These are phyloP conservation scores for Muschampia plurimacula DNA, from an alignment of 2,888 invertebrate genomes.

Conservation along the genomic window DNA sequence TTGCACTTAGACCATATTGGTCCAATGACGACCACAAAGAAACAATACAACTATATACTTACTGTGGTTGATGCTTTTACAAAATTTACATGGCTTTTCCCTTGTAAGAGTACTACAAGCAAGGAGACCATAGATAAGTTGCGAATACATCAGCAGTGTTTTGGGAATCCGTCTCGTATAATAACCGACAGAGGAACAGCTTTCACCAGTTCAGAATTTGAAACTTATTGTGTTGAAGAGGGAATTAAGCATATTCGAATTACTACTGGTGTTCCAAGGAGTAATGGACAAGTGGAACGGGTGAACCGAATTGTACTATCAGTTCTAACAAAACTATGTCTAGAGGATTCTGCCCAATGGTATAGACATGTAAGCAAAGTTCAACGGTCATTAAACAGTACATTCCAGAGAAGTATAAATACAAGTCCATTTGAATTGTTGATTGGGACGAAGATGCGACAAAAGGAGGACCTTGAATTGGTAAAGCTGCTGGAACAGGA, in stretches of 20 bases:
- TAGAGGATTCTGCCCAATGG: neutral
- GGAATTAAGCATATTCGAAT: neutral
- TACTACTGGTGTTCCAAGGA: neutral
- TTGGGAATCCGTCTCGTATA: neutral
- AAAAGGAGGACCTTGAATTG: neutral
- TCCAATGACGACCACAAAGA: neutral
- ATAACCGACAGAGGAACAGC: neutral
- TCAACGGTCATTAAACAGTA: neutral
- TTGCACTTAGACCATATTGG: neutral
- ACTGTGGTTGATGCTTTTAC: neutral
- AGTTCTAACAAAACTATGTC: neutral
- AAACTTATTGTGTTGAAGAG: neutral
- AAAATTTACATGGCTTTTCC: neutral
- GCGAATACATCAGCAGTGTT: neutral
- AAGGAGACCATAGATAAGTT: neutral
- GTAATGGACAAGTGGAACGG: neutral
- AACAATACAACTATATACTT: neutral
- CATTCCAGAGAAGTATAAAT: neutral
- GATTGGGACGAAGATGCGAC: neutral
- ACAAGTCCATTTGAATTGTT: neutral
- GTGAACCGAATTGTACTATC: neutral
- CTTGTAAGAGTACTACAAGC: neutral
- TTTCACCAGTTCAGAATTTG: neutral
- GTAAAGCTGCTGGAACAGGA: neutral
- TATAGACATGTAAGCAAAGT: neutral